Conservation (phyloP, 2,888 invertebrate genomes). For the Eledona agricola region DNA sequence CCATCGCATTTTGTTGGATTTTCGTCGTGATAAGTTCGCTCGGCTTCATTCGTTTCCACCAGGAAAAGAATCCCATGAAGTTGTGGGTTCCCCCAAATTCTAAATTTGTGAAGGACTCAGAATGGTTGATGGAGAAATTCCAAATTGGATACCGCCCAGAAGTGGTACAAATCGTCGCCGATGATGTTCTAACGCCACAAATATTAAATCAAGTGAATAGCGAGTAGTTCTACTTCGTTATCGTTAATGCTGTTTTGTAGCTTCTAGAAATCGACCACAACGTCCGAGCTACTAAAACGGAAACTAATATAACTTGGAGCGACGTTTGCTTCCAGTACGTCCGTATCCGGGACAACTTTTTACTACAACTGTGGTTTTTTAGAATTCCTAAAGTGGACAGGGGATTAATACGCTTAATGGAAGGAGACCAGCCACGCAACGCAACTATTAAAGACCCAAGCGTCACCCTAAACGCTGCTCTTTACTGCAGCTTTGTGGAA, state of each 20-base stretch:
- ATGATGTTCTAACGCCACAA: conserved; percentile 72
- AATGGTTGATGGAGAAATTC: conserved; percentile 76
- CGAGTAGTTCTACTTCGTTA: background rate
- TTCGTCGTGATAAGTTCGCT: conserved; percentile 68
- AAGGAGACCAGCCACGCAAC: conserved; percentile 32
- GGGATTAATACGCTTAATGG: conserved; percentile 41
- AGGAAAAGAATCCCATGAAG: conserved; percentile 79
- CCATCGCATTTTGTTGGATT: conserved; percentile 67
- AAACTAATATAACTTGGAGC: conserved; percentile 58
- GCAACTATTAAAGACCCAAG: conserved; percentile 64
- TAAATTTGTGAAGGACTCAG: conserved; percentile 73
- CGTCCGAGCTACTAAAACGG: conserved; percentile 47
- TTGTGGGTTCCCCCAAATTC: conserved; percentile 81
- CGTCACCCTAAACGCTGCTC: conserved; percentile 65
- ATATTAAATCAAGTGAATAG: conserved; percentile 64
- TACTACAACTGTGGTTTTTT: too few relatives aligned
- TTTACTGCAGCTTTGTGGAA: conserved; percentile 73
- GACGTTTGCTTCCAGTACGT: conserved; percentile 67
- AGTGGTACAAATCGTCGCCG: conserved; percentile 70
- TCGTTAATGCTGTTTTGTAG: conserved; percentile 34
- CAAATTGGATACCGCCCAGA: conserved; percentile 72
- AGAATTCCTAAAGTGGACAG: conserved; percentile 52
- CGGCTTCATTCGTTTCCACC: conserved; percentile 72
- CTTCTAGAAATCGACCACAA: conserved; percentile 48
- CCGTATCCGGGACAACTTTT: too few relatives aligned